phyloP scores from a whole-genome alignment of 1,140 invertebrate genomes.

The Apis florea region DNA sequence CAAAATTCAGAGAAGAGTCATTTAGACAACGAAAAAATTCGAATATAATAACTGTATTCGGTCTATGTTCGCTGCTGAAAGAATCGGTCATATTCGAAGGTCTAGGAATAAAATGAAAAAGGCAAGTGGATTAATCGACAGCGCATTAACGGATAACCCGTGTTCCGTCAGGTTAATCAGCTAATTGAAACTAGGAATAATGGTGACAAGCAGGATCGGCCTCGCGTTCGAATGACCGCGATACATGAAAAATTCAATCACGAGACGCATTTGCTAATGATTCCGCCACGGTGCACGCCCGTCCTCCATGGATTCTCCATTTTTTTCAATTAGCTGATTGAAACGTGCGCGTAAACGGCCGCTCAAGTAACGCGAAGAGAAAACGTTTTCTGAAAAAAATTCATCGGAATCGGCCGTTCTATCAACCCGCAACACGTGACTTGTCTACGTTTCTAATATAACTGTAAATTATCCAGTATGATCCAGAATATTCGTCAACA shows the following conservation, averaged over 20 bases:
- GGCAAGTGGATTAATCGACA: conserved; percentile 14
- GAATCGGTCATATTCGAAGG: too few relatives aligned
- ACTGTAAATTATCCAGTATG: too few relatives aligned
- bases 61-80: too few relatives aligned
- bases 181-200: conserved; percentile 54
- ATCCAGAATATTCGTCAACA: too few relatives aligned
- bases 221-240: conserved; percentile 42
- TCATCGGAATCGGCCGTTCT: neutral
- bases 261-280: conserved; percentile 66
- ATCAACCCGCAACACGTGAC: neutral
- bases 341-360: conserved; percentile 6
- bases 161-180: conserved; percentile 54
- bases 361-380: neutral
- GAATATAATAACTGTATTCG: too few relatives aligned
- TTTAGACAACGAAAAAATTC: too few relatives aligned
- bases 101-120: neutral
- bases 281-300: conserved; percentile 23
- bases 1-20: too few relatives aligned
- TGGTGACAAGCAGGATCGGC: neutral
- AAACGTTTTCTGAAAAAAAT: neutral
- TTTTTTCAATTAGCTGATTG: conserved; percentile 64
- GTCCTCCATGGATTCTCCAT: conserved; percentile 44
- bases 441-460: too few relatives aligned
- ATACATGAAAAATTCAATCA: conserved; percentile 65
- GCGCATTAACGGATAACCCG: conserved; percentile 37